Evolutionary conservation across 2,797 vertebrate species (phyloP).

Genomic region (Oceanodroma leucorhoa): DNA sequence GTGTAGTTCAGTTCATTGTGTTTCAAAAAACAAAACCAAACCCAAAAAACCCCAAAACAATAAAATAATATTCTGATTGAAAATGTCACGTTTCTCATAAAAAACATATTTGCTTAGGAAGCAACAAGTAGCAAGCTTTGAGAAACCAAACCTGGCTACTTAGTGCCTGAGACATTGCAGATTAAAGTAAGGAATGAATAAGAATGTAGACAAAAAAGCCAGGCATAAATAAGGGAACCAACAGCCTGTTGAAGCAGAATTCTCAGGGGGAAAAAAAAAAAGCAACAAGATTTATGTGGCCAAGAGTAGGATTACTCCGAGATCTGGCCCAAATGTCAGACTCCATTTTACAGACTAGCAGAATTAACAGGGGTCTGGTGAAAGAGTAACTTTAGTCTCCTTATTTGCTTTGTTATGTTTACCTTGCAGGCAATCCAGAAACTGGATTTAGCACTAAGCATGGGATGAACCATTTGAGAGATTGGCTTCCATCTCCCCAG

Average conservation of each 20-base stretch:
- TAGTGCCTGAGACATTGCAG: background rate
- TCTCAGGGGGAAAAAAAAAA: background rate
- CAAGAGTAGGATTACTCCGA: background rate
- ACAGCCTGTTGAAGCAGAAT: background rate
- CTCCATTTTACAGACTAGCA: background rate
- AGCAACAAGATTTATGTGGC: background rate
- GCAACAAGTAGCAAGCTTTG: background rate
- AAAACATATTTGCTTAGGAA: background rate
- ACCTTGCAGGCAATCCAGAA: background rate
- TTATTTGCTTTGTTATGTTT: background rate
- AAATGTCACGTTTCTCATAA: background rate
- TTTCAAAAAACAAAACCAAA: background rate
- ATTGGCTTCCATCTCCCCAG: background rate
- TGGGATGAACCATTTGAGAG: background rate
- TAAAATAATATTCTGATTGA: background rate
- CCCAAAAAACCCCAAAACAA: fast-evolving
- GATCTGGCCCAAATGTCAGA: background rate
- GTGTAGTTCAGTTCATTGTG: background rate
- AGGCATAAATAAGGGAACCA: background rate
- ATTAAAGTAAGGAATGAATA: background rate
- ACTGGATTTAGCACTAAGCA: background rate
- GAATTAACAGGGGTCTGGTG: background rate
- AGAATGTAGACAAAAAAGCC: background rate
- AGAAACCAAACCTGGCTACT: background rate
- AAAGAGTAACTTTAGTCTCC: background rate